These are phyloP conservation scores for Cotesia vestalis DNA, from an alignment of 1,140 invertebrate species.

Conservation along the genomic window DNA sequence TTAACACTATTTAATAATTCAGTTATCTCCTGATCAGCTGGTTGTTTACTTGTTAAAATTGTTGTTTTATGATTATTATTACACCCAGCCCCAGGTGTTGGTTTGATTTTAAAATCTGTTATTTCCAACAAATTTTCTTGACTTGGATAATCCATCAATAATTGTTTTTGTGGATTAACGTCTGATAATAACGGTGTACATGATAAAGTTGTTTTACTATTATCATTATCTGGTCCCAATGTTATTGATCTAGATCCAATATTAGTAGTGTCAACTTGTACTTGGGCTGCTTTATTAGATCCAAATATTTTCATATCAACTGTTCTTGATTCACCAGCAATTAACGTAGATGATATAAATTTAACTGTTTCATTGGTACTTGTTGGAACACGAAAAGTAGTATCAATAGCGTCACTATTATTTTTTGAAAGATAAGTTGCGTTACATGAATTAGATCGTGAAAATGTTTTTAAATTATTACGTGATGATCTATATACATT, in stretches of 20 bases:
- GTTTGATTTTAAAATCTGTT: slow-evolving; percentile 35
- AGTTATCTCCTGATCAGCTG: slow-evolving; percentile 59
- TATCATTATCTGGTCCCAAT: slow-evolving; percentile 39
- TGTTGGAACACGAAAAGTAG: slow-evolving; percentile 58
- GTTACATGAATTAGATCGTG: slow-evolving; percentile 60
- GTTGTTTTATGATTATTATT: too few species aligned
- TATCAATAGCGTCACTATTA: slow-evolving; percentile 39
- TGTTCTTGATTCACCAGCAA: slow-evolving; percentile 36
- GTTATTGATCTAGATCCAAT: slow-evolving; percentile 38
- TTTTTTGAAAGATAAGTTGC: slow-evolving; percentile 53
- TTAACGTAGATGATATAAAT: slow-evolving; percentile 41
- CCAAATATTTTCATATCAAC: neutral
- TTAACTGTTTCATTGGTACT: slow-evolving; percentile 51
- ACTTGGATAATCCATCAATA: slow-evolving; percentile 64
- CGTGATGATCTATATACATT: slow-evolving; percentile 48
- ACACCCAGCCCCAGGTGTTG: too few species aligned
- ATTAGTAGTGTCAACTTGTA: slow-evolving; percentile 45
- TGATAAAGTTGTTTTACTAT: slow-evolving; percentile 33
- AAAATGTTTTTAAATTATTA: slow-evolving; percentile 50
- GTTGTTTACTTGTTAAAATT: slow-evolving; percentile 47
- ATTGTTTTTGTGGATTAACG: slow-evolving; percentile 57
- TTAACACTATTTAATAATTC: slow-evolving; percentile 55
- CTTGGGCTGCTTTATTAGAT: slow-evolving; percentile 49
- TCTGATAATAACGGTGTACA: slow-evolving; percentile 49
- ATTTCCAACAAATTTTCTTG: slow-evolving; percentile 60